Percentiles rank a stretch among this genome's conserved stretches.
Evolutionary conservation across 2,888 invertebrate genomes (phyloP).

Genomic region (Hipparchia sbordonii): DNA sequence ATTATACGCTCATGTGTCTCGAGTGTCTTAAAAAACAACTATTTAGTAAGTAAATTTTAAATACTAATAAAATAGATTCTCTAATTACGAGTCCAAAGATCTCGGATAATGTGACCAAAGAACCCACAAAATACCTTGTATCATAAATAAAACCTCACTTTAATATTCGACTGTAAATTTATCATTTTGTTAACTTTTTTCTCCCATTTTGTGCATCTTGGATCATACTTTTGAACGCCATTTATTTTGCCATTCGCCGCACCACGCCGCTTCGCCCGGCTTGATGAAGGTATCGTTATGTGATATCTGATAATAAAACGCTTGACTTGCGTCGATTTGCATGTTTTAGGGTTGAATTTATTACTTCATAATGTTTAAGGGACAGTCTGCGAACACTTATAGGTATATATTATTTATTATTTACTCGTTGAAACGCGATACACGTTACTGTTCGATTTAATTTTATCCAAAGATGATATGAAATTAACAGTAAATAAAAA

Average conservation of each 20-base stretch:
- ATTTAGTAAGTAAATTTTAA: too few species aligned
- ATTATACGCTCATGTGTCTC: too few species aligned
- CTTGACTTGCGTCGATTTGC: conserved; percentile 67
- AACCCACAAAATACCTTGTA: conserved; percentile 33
- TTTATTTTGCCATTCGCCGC: conserved; percentile 75
- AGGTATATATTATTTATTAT: neutral
- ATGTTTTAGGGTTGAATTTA: conserved; percentile 52
- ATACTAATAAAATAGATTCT: too few species aligned
- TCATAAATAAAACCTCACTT: conserved; percentile 79
- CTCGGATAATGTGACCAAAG: neutral
- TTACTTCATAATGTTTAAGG: conserved; percentile 34
- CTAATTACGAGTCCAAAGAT: too few species aligned
- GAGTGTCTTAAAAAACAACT: too few species aligned
- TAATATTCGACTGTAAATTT: conserved; percentile 73
- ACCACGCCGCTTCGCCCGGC: conserved; percentile 64
- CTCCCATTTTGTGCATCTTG: conserved; percentile 76
- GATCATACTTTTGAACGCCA: conserved; percentile 79
- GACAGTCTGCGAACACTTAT: neutral
- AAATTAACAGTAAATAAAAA: too few species aligned
- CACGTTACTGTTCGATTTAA: neutral
- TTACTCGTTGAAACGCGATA: neutral
- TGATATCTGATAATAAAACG: conserved; percentile 76
- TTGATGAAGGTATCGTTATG: conserved; percentile 77
- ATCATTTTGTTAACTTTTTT: conserved; percentile 81
- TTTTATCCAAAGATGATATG: too few species aligned